phyloP scores from a whole-genome alignment of 2,797 vertebrate species.

The Pipistrellus kuhlii region DNA sequence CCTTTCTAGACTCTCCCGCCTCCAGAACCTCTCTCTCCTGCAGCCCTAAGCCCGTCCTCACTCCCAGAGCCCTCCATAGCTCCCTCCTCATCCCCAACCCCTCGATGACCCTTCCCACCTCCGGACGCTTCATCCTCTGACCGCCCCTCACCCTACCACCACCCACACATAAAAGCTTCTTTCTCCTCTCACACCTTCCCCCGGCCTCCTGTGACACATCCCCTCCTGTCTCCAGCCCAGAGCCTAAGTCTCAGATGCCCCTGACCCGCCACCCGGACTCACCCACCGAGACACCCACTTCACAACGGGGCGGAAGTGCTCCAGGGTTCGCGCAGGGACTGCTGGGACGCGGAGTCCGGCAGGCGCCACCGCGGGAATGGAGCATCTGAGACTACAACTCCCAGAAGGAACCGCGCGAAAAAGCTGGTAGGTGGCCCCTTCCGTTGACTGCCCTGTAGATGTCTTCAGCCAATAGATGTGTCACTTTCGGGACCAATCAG shows the following conservation, averaged over 20 bases:
- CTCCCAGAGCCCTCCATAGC: not conserved
- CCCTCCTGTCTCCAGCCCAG: constrained; percentile 66
- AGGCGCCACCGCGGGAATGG: constrained; percentile 33
- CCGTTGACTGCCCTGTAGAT: not conserved
- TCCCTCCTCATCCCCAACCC: constrained; percentile 50
- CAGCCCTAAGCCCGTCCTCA: not conserved
- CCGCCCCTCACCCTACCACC: constrained; percentile 12
- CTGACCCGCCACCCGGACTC: constrained; percentile 78
- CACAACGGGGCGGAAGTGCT: constrained; percentile 82
- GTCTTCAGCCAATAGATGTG: constrained; percentile 53
- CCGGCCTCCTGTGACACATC: constrained; percentile 50
- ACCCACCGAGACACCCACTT: constrained; percentile 83
- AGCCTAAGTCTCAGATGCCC: constrained; percentile 69
- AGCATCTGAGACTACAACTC: constrained; percentile 65
- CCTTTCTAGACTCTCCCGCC: constrained; percentile 1
- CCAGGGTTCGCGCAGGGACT: constrained; percentile 64
- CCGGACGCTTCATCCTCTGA: constrained; percentile 55
- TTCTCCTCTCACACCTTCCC: constrained; percentile 57
- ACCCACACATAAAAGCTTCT: not conserved
- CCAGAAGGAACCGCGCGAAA: constrained; percentile 66
- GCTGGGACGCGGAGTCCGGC: constrained; percentile 80
- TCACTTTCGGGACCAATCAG: constrained; percentile 51
- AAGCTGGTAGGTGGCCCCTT: not conserved
- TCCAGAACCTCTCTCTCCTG: constrained; percentile 28
- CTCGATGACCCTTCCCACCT: constrained; percentile 66